Conservation (phyloP, 2,797 vertebrate genomes). For the Urophycis tenuis region DNA sequence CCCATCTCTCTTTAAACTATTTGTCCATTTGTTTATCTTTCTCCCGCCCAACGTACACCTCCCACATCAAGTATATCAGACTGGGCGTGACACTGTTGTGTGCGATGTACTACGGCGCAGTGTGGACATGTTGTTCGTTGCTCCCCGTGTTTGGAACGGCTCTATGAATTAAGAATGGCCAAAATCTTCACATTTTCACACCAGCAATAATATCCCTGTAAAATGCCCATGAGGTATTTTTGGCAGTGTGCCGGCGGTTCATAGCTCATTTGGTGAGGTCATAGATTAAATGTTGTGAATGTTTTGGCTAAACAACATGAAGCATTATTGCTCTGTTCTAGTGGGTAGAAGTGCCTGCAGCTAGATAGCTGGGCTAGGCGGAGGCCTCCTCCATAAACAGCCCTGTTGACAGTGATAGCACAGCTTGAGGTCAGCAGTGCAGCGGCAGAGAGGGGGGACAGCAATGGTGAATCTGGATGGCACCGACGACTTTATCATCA, state of each 20-base stretch:
- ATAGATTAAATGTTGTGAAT: neutral
- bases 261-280: neutral
- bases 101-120: neutral
- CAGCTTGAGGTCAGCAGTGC: constrained; percentile 22
- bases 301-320: neutral
- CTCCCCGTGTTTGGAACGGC: neutral
- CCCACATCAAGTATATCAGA: neutral
- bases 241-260: neutral
- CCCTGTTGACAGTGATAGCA: constrained; percentile 60
- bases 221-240: neutral
- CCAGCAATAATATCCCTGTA: neutral
- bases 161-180: neutral
- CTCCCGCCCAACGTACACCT: neutral
- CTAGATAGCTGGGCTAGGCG: constrained; percentile 25
- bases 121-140: constrained; percentile 6
- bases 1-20: neutral
- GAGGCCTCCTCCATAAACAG: constrained; percentile 50
- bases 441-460: constrained; percentile 38
- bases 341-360: constrained; percentile 8
- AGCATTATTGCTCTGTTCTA: constrained; percentile 18
- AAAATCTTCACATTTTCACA: neutral
- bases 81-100: neutral
- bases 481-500: constrained; percentile 39
- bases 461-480: constrained; percentile 30
- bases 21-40: neutral